A percentile compares a stretch with the other conserved stretches of the same genome.
phyloP scores from a whole-genome alignment of 2,113 vertebrate genomes.

The Rhinoderma darwinii region DNA sequence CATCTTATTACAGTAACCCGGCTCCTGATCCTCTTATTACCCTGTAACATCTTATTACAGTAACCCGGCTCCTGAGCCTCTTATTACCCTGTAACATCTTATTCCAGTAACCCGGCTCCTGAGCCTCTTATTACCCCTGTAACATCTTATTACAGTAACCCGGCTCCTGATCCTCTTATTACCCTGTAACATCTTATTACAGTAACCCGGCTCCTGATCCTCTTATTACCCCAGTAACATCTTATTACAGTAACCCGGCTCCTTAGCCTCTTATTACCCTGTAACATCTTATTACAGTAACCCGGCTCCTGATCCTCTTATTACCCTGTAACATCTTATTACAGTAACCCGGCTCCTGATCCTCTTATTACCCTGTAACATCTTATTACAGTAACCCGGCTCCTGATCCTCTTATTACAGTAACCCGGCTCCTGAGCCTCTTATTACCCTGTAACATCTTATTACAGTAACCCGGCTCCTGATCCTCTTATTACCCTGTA shows the following conservation, averaged over 20 bases:
- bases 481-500: slow-evolving; percentile 15
- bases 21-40: neutral
- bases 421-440: neutral
- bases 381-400: neutral
- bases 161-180: neutral
- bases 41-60: slow-evolving; percentile 19
- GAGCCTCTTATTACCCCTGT: neutral
- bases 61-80: slow-evolving; percentile 28
- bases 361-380: neutral
- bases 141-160: neutral
- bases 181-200: neutral
- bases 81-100: too few species aligned
- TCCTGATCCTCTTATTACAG: neutral
- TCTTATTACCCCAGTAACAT: too few species aligned
- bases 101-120: slow-evolving; percentile 29
- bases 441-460: too few species aligned
- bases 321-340: slow-evolving; percentile 12
- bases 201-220: neutral
- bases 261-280: neutral
- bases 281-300: neutral
- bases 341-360: slow-evolving; percentile 35
- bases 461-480: neutral
- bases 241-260: neutral
- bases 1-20: neutral
- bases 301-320: neutral